Percentiles rank a stretch among this genome's conserved stretches.
phyloP scores from a whole-genome alignment of 2,113 vertebrate genomes.

The Nothocercus julius region DNA sequence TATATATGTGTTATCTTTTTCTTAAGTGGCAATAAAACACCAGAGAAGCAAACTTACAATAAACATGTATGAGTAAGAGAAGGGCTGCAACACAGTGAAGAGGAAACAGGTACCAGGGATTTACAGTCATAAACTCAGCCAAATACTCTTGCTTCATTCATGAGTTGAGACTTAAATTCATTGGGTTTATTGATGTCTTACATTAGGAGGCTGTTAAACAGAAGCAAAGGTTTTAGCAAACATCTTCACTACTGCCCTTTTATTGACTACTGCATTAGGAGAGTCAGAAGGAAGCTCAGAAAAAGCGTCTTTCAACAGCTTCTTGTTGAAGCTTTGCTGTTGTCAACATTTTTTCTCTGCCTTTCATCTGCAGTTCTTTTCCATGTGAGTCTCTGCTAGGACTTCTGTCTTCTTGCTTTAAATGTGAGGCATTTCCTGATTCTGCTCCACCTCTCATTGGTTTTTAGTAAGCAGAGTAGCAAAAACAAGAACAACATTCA shows the following conservation, averaged over 20 bases:
- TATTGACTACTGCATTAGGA: background rate
- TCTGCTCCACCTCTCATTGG: background rate
- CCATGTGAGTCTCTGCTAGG: background rate
- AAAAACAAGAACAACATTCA: background rate
- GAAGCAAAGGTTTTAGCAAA: background rate
- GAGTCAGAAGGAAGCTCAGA: background rate
- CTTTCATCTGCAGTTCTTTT: background rate
- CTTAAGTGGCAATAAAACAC: background rate
- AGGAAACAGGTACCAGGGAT: background rate
- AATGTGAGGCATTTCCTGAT: background rate
- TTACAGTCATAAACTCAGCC: background rate
- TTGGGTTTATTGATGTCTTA: background rate
- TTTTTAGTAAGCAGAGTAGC: background rate
- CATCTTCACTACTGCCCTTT: background rate
- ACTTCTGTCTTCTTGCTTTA: background rate
- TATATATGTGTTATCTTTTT: background rate
- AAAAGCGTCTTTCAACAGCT: background rate
- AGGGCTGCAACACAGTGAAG: background rate
- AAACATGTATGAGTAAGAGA: accelerated
- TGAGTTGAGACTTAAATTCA: background rate
- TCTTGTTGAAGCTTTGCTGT: background rate
- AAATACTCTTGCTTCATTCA: background rate
- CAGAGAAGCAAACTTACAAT: background rate
- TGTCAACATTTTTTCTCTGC: background rate
- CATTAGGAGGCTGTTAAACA: background rate